Evolutionary conservation across 2,797 vertebrate genomes (phyloP).

Genomic region (Diglossa cyanea): DNA sequence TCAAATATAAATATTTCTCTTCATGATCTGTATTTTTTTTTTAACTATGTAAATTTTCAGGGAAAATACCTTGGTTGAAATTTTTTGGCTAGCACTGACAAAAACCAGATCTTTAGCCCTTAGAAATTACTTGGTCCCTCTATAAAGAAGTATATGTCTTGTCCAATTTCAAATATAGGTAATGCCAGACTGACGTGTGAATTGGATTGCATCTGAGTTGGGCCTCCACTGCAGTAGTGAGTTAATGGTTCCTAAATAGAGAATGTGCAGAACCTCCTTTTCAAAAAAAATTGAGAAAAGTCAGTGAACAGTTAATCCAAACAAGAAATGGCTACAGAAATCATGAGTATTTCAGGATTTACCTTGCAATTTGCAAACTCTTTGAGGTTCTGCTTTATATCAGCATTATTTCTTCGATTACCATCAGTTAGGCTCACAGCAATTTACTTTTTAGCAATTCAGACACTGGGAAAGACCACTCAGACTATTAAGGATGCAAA

Average conservation of each 20-base stretch:
- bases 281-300: not conserved
- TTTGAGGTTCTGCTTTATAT: not conserved
- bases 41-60: not conserved
- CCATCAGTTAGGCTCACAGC: not conserved
- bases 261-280: not conserved
- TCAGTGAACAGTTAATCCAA: not conserved
- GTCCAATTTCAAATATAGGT: not conserved
- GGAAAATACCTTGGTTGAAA: not conserved
- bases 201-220: not conserved
- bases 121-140: not conserved
- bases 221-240: not conserved
- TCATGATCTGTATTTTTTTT: accelerated
- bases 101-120: not conserved
- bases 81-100: not conserved
- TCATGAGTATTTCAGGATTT: not conserved
- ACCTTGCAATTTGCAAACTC: not conserved
- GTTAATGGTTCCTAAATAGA: not conserved
- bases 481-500: not conserved
- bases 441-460: not conserved
- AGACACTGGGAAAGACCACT: not conserved
- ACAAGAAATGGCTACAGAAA: not conserved
- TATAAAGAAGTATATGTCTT: not conserved
- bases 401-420: not conserved
- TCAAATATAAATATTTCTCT: not conserved
- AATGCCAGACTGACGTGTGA: not conserved